phyloP scores from a whole-genome alignment of 2,113 vertebrate genomes.

The Pelusios castaneus region DNA sequence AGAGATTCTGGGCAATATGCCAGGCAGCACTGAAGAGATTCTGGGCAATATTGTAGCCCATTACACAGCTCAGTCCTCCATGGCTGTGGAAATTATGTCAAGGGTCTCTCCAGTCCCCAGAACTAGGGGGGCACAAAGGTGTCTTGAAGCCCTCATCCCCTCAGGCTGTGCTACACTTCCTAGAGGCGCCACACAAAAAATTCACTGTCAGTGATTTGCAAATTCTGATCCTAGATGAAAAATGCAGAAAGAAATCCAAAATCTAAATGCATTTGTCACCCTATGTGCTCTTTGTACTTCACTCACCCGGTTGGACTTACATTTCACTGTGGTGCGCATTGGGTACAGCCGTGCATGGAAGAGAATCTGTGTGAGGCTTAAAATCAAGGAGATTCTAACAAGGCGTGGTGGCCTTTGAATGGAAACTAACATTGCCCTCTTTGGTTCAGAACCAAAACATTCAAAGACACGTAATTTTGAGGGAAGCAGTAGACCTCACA shows the following conservation, averaged over 20 bases:
- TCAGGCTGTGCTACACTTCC: not conserved
- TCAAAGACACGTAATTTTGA: no score
- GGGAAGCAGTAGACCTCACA: no score
- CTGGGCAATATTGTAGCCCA: fast-evolving
- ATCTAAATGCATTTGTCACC: not conserved
- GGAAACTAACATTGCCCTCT: no score
- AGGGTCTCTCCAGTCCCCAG: not conserved
- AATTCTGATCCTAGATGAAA: not conserved
- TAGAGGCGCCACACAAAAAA: not conserved
- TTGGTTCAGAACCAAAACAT: no score
- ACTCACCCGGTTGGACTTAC: fast-evolving
- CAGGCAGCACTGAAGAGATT: not conserved
- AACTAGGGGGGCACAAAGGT: not conserved
- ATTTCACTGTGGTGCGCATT: not conserved
- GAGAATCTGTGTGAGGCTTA: no score
- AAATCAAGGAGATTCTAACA: no score
- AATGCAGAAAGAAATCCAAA: not conserved
- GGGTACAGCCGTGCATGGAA: not conserved
- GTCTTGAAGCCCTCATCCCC: not conserved
- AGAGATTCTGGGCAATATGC: not conserved
- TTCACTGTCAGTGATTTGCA: not conserved
- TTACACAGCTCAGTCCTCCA: not conserved
- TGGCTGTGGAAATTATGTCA: not conserved
- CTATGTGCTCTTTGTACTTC: not conserved
- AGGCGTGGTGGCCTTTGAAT: no score